These are phyloP conservation scores for Trichoplusia ni DNA, from an alignment of 1,140 invertebrate species.

Conservation along the genomic window DNA sequence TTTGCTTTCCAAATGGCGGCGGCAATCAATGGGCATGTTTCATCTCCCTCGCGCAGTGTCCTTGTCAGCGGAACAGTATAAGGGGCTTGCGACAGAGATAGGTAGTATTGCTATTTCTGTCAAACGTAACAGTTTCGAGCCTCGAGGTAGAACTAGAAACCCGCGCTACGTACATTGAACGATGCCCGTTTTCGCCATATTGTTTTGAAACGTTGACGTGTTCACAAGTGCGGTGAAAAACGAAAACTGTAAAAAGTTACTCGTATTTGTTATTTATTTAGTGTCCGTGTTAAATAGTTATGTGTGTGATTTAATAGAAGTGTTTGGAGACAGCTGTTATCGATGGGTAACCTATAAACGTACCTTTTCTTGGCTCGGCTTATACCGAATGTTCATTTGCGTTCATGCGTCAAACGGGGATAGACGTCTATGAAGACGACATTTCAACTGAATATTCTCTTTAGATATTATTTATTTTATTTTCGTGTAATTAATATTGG, in stretches of 20 bases:
- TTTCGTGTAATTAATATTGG: no score
- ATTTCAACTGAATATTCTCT: no score
- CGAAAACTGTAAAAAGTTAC: conserved; percentile 29
- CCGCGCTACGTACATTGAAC: neutral
- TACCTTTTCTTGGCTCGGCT: neutral
- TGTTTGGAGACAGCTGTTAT: neutral
- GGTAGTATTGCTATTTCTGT: neutral
- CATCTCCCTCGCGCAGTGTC: no score
- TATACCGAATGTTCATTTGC: neutral
- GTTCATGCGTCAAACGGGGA: neutral
- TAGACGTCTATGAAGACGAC: no score
- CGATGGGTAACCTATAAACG: conserved; percentile 11
- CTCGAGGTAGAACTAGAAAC: neutral
- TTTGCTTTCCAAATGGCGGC: no score
- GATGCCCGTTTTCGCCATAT: conserved; percentile 53
- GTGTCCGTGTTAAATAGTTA: neutral
- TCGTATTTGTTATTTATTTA: neutral
- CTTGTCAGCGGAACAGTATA: no score
- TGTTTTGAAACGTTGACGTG: conserved; percentile 54
- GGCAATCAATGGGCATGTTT: no score
- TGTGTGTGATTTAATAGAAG: neutral
- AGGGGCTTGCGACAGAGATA: neutral
- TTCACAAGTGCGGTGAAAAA: conserved; percentile 40
- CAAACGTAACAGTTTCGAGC: neutral
- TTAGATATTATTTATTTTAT: no score